Base-by-base conservation (phyloP, 2,113 vertebrate genomes). In the Catharus minimus region DNA sequence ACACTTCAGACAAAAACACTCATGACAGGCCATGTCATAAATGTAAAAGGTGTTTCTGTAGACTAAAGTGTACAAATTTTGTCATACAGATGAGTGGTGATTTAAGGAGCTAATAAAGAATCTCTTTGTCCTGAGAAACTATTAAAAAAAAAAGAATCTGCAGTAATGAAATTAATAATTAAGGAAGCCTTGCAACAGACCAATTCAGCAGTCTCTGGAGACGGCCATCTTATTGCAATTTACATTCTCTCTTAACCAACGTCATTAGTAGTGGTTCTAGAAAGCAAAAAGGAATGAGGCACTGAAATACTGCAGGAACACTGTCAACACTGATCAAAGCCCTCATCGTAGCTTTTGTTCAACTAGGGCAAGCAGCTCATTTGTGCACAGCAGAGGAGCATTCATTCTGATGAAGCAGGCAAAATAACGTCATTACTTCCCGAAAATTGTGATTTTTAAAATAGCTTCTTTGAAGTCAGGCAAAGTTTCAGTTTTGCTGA, bases 281-380 rank as follows among this genome's bases (percentile, higher is more conserved):
- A 87, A 92, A 92, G 76, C 93, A 84, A 82, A 87, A 93, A 86
- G 75, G 57, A 93, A 95, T n/a, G 74, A 93, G 68, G 74, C 75
- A 77, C 71, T 82, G 61, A 91, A 95, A 90, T 83, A 86, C 78
- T 95, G 85, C 65, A 94, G 82, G 78, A 95, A 67, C 49, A 82
- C 82, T 91, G 89, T 90, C 92, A 93, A 60, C 68, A 47, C 36
- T 84, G 92, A 94, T 92, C 93, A 96, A 96, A 95, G 92, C 47
- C 75, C 41, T 92, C 82, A 33, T 76, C 24, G 0, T 41, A 78
- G 86, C 44, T 94, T 95, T 95, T 93, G 62, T 74, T 88, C 90
- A 92, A 86, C 69, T 90, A 74, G 86, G 86, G 80, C 93, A 96
- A 93, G 82, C 62, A 61, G 82, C 74, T 91, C 10, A 0, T 72